Evolutionary conservation across 2,888 invertebrate species (phyloP), one percentile per base, ranked within the genome.

Genomic region (Zhengitettix transpicula): DNA sequence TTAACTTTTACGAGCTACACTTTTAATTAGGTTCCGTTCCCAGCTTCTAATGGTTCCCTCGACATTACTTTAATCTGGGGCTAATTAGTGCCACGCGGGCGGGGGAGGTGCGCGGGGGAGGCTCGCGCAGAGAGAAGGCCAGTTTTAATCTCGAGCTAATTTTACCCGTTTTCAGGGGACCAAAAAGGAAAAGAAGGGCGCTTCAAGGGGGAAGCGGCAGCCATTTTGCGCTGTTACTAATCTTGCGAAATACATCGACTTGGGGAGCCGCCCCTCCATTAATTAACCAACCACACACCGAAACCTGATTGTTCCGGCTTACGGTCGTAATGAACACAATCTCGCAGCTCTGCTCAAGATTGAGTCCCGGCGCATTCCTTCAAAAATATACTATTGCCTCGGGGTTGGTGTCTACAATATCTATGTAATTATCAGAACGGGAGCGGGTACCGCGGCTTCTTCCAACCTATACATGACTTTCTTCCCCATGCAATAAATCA

Each of bases 41-140:
- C 66, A 65, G 68, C 64, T 64, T 58, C 62, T 67, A 66, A 67
- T 67, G 64, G 66, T 65, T 67, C 68, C 68, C 68, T 63, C 62
- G 67, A 66, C 66, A 67, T 67, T 68, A 67, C 68, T 68, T 67
- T 67, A 66, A 68, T 68, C 67, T 67, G 65, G 67, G 65, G 62
- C 67, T 67, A 68, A 67, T 68, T 67, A 67, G 67, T 47, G n/a
- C 47, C 14, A 59, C 51, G 16, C 41, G 55, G 47, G 47, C 58
- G 54, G 58, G 57, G 47, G 14, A 12, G 47, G 47, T 12, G 14
- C 47, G 47, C n/a, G 47, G 47, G n/a, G 47, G 47, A n/a, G 47
- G 47, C n/a, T 12, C 12, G 47, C 14, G 47, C n/a, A 47, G 47
- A n/a, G 47, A n/a, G 47, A 14, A n/a, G 47, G 60, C 57, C 58